Percentiles rank a stretch among this genome's conserved stretches.
Evolutionary conservation across 2,113 vertebrate species (phyloP).

Genomic region (Illadopsis cleaveri): DNA sequence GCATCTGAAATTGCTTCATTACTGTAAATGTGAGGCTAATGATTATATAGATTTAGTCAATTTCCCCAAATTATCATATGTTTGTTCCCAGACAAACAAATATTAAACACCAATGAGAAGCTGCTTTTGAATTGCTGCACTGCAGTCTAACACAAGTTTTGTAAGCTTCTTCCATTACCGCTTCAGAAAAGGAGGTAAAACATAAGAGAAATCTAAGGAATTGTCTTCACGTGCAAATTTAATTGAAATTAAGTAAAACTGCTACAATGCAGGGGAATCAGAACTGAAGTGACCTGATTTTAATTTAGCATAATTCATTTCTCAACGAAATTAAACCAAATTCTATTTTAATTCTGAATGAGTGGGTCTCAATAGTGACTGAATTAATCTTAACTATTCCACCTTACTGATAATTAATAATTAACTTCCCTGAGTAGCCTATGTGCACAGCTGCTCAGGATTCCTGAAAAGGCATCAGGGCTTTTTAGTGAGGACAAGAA

Average conservation of each 20-base stretch:
- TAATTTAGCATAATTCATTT: neutral
- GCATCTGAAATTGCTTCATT: neutral
- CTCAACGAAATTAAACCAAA: neutral
- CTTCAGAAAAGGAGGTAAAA: neutral
- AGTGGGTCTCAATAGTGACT: neutral
- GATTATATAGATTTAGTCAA: neutral
- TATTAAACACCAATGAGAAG: neutral
- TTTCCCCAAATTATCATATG: neutral
- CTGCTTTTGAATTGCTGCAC: neutral
- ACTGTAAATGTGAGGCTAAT: neutral
- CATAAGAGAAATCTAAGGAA: neutral
- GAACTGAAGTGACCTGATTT: neutral
- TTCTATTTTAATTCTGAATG: neutral
- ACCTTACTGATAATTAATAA: constrained; percentile 30
- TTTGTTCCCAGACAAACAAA: neutral
- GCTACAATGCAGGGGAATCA: neutral
- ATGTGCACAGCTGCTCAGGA: neutral
- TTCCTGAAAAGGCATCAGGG: neutral
- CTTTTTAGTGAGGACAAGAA: neutral
- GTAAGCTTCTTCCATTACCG: neutral
- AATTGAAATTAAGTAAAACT: neutral
- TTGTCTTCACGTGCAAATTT: neutral
- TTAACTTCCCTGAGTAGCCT: neutral
- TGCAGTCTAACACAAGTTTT: neutral
- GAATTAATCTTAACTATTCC: neutral